Conservation (phyloP, 2,113 vertebrate genomes). For the Aramus guarauna region DNA sequence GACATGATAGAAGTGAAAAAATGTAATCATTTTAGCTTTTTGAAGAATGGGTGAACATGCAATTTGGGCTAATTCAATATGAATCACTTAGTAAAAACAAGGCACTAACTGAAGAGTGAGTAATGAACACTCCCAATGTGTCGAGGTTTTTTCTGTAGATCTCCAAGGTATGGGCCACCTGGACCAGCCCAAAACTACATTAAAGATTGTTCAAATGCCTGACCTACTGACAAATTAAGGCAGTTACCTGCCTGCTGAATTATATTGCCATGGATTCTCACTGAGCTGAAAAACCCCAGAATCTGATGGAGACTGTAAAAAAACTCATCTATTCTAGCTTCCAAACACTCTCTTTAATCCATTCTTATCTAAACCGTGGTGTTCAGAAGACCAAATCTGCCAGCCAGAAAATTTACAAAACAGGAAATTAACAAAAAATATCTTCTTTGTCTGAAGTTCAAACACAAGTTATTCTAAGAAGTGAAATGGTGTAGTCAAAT, state of each 20-base stretch:
- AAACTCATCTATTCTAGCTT: background rate
- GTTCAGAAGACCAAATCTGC: background rate
- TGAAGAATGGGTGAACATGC: background rate
- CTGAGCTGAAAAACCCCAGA: accelerated
- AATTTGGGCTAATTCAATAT: background rate
- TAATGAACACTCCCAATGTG: background rate
- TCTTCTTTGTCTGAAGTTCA: background rate
- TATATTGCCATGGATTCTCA: background rate
- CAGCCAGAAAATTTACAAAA: background rate
- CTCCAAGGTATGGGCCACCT: background rate
- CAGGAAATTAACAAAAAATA: background rate
- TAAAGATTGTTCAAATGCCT: background rate
- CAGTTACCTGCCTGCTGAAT: background rate
- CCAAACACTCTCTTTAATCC: background rate
- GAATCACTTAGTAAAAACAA: background rate
- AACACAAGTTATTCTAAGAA: background rate
- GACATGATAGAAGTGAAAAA: background rate
- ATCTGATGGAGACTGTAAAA: background rate
- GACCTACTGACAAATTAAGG: background rate
- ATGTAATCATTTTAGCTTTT: background rate
- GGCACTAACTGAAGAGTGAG: background rate
- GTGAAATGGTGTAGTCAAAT: background rate
- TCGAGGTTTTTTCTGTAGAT: background rate
- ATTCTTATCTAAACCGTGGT: background rate
- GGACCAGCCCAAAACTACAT: background rate